Base-by-base conservation (phyloP, 1,140 invertebrate genomes). In the Polyergus mexicanus region DNA sequence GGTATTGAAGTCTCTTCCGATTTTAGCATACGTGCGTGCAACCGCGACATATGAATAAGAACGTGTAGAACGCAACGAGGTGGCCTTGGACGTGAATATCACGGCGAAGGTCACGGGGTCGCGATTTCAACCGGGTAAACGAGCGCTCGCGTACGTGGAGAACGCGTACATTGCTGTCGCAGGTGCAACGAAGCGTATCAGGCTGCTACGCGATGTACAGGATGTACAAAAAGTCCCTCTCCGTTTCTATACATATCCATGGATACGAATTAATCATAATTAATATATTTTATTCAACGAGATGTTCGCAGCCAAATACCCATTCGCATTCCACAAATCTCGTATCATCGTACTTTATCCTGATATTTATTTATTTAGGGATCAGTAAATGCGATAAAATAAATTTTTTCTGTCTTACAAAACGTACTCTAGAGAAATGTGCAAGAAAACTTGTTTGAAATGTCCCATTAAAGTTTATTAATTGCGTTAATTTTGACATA, bases 71-170 rank as follows among this genome's bases (percentile, higher is more conserved):
- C 81, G 84, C 90, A 54, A 87, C 66, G 54, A 85, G 69, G 35
- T 86, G 85, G 75, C 89, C 89, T 90, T 90, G 86, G 84, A 84
- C 85, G 88, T 89, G 85, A 90, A 90, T 90, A 90, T 89, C 89
- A 87, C 75, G 88, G 85, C 89, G 91, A 92, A 92, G 92, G 91
- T 92, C 86, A 88, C 65, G 90, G 83, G 91, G 88, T 92, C 91
- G 87, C 75, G 78, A 88, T 91, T 89, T 85, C 84, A 86, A 84
- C 44, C 90, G 85, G 87, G 88, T 90, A 88, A 84, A 84, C 60
- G 51, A 54, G 84, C 65, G 62, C 51, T 62, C 66, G 63, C 58
- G 74, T 77, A 88, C 86, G 60, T 51, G 81, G 51, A 76, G 75
- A 84, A 84, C 66, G 78, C 86, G 85, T 69, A 54, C 86, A 25